Base-by-base conservation (phyloP, 2,888 invertebrate species). In the Polymixis lichenea region DNA sequence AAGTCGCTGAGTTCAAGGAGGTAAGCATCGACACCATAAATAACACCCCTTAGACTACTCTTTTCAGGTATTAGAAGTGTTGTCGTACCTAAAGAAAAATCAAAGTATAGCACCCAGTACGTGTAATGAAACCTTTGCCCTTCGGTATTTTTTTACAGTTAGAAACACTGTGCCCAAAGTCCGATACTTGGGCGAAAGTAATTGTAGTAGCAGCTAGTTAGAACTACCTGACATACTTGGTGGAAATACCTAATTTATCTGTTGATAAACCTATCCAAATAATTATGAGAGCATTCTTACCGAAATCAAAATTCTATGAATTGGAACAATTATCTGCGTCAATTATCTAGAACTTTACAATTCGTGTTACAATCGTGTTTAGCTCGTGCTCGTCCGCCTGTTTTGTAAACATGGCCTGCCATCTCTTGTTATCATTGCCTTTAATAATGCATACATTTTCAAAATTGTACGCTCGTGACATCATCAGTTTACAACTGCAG, bases 1-100 rank as follows among this genome's bases (percentile, higher is more conserved):
- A 99, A 97, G 98, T 99, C 93, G 98, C 99, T 92, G 99, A 99
- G 97, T 99, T 99, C 98, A 99, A 99, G 97, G 99, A 99, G 97
- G 98, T 98, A 91, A 97, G 94, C 90, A 70, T 67, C 72, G 19
- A 22, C n/a, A 58, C 49, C 22, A 61, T 32, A 46, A 51, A n/a
- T 15, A 43, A 19, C 5, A 13, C 5, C 7, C 19, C 46, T 11
- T 51, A 64, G 32, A 19, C 11, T 38, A 38, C 1, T 32, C 32
- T 32, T 32, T 32, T 32, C 32, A n/a, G n/a, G n/a, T n/a, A n/a
- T n/a, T n/a, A n/a, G n/a, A n/a, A n/a, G n/a, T n/a, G n/a, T n/a
- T n/a, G n/a, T n/a, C n/a, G n/a, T n/a, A n/a, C n/a, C n/a, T n/a
- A n/a, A n/a, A n/a, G n/a, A n/a, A n/a, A n/a, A n/a, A n/a, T n/a